These are phyloP conservation scores for Todiramphus chloris DNA, from an alignment of 2,113 vertebrate genomes.

Conservation along the genomic window DNA sequence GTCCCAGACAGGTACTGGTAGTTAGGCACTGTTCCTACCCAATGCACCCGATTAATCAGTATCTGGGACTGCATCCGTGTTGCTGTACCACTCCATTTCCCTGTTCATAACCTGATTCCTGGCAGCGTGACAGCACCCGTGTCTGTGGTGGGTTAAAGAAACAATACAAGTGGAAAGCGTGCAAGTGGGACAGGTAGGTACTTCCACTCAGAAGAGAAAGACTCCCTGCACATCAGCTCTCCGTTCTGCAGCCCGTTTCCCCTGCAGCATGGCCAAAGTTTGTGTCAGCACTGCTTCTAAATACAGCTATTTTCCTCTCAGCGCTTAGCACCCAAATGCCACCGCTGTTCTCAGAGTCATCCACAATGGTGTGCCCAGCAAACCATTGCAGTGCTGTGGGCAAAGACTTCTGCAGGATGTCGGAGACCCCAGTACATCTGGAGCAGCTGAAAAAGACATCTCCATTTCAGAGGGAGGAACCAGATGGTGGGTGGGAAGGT, in stretches of 20 bases:
- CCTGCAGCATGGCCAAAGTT: not conserved
- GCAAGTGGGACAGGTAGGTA: not conserved
- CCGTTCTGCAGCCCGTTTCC: not conserved
- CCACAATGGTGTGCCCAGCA: not conserved
- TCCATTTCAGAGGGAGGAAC: not conserved
- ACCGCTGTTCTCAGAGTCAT: not conserved
- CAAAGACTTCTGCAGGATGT: not conserved
- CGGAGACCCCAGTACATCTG: accelerated
- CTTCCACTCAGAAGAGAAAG: not conserved
- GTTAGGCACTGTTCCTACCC: not conserved
- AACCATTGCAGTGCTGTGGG: not conserved
- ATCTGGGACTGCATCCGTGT: not conserved
- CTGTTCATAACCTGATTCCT: not conserved
- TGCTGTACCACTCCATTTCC: not conserved
- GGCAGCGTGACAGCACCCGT: not conserved
- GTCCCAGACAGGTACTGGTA: not conserved
- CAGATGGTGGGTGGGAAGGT: not conserved
- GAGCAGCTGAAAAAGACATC: not conserved
- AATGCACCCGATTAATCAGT: not conserved
- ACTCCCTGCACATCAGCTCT: not conserved
- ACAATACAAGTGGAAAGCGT: not conserved
- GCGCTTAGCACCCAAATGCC: not conserved
- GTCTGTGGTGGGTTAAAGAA: not conserved
- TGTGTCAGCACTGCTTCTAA: not conserved
- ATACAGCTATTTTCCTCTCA: not conserved